These are phyloP conservation scores for Scartelaos histophorus DNA, from an alignment of 2,113 vertebrate genomes.

Conservation along the genomic window DNA sequence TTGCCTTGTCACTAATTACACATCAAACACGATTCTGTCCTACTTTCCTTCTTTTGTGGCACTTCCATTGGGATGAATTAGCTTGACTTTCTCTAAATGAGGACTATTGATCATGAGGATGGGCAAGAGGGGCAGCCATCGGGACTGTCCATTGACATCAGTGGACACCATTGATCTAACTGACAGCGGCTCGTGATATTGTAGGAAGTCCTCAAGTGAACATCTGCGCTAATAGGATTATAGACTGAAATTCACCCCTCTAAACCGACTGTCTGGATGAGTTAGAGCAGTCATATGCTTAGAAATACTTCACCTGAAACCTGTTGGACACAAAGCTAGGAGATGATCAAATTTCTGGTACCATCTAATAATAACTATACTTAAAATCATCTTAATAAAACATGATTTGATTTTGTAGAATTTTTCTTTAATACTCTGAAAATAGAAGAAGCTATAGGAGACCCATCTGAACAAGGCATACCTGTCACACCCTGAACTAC, in stretches of 20 bases:
- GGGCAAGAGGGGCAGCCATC: slow-evolving; percentile 19
- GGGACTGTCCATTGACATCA: slow-evolving; percentile 29
- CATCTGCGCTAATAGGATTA: slow-evolving; percentile 40
- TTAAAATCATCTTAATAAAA: too few relatives aligned
- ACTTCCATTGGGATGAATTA: slow-evolving; percentile 18
- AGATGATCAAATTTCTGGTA: not conserved
- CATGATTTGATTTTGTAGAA: too few relatives aligned
- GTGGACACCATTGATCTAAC: slow-evolving; percentile 41
- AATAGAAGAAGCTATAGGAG: too few relatives aligned
- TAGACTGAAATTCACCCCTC: slow-evolving; percentile 12
- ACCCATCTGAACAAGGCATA: too few relatives aligned
- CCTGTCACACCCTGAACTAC: too few relatives aligned
- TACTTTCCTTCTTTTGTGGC: slow-evolving; percentile 12
- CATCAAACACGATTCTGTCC: slow-evolving; percentile 31
- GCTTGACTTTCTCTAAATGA: slow-evolving; percentile 28
- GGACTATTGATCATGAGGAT: slow-evolving; percentile 49
- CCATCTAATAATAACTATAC: too few relatives aligned
- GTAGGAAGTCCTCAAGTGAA: slow-evolving; percentile 24
- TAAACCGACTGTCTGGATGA: slow-evolving; percentile 9
- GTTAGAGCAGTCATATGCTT: slow-evolving; percentile 23
- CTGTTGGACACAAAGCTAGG: slow-evolving; percentile 17
- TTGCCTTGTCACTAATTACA: slow-evolving; percentile 32
- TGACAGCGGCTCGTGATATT: slow-evolving; percentile 9
- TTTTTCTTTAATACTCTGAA: too few relatives aligned
- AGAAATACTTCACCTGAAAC: not conserved